These are phyloP conservation scores for Arvicanthis niloticus DNA, from an alignment of 2,113 vertebrate genomes.

Conservation along the genomic window DNA sequence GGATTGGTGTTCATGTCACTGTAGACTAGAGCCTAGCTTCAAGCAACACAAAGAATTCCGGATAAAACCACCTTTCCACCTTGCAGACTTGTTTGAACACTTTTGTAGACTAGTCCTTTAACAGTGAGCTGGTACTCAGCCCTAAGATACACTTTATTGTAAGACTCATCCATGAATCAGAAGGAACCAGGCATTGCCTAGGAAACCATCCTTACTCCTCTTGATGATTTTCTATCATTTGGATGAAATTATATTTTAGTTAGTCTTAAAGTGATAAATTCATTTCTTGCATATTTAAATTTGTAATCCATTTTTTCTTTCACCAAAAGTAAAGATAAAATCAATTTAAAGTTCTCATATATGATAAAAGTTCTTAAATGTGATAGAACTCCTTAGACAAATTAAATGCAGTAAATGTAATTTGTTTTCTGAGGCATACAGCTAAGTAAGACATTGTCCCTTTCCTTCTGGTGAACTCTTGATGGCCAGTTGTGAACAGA, in stretches of 20 bases:
- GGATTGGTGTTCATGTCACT: slow-evolving; percentile 16
- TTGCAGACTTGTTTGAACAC: neutral
- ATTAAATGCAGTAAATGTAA: slow-evolving; percentile 1
- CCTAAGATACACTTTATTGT: neutral
- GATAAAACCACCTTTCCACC: neutral
- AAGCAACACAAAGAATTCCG: neutral
- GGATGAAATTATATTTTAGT: slow-evolving; percentile 34
- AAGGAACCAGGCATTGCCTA: neutral
- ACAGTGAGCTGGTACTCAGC: neutral
- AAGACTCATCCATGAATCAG: neutral
- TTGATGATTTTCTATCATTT: slow-evolving; percentile 3
- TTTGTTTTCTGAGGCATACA: neutral
- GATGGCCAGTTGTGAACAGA: neutral
- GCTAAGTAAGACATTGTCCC: neutral
- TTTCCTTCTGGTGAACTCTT: neutral
- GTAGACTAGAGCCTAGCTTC: neutral
- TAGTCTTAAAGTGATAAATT: slow-evolving; percentile 30
- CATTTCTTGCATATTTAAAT: slow-evolving; percentile 19
- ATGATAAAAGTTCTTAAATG: slow-evolving; percentile 52
- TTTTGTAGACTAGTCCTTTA: neutral
- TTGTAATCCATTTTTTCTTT: neutral
- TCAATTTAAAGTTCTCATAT: neutral
- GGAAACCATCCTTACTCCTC: neutral
- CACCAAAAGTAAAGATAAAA: slow-evolving; percentile 6
- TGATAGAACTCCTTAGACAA: neutral